Evolutionary conservation across 2,888 invertebrate genomes (phyloP).

Genomic region (Epirrhoe alternata): DNA sequence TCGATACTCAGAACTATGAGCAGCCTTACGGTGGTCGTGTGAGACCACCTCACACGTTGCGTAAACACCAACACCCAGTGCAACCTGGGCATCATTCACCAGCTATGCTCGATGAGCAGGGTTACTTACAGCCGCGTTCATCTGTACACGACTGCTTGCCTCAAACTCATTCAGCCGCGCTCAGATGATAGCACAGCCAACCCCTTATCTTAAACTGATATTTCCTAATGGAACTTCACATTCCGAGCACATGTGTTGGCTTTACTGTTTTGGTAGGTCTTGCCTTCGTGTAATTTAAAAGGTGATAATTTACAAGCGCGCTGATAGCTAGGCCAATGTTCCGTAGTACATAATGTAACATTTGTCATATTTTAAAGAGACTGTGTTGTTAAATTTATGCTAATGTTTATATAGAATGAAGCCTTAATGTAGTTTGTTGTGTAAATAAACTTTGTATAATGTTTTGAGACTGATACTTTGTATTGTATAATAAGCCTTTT

Average conservation of each 20-base stretch:
- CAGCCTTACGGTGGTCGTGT: conserved; percentile 79
- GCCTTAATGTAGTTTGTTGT: conserved; percentile 61
- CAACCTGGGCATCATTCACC: conserved; percentile 75
- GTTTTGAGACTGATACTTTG: conserved; percentile 79
- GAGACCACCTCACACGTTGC: conserved; percentile 76
- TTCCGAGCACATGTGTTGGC: conserved; percentile 81
- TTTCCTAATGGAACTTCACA: conserved; percentile 79
- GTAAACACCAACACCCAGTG: conserved; percentile 69
- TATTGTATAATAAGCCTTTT: conserved; percentile 63
- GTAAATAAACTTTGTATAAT: conserved; percentile 52
- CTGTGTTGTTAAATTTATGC: conserved; percentile 66
- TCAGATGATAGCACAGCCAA: conserved; percentile 76
- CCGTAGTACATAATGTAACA: conserved; percentile 60
- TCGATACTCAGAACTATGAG: conserved; percentile 85
- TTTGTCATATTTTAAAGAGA: conserved; percentile 65
- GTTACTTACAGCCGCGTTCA: conserved; percentile 82
- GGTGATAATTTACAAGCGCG: conserved; percentile 65
- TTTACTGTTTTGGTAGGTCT: conserved; percentile 70
- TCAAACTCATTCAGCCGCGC: conserved; percentile 78
- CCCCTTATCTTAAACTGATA: conserved; percentile 74
- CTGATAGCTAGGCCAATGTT: conserved; percentile 71
- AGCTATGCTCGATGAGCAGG: conserved; percentile 81
- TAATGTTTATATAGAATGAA: conserved; percentile 61
- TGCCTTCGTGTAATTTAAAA: conserved; percentile 71
- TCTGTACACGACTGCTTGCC: conserved; percentile 81